Evolutionary conservation across 2,888 invertebrate species (phyloP), one percentile per base, ranked within the genome.

Genomic region (Hyposoter didymator): DNA sequence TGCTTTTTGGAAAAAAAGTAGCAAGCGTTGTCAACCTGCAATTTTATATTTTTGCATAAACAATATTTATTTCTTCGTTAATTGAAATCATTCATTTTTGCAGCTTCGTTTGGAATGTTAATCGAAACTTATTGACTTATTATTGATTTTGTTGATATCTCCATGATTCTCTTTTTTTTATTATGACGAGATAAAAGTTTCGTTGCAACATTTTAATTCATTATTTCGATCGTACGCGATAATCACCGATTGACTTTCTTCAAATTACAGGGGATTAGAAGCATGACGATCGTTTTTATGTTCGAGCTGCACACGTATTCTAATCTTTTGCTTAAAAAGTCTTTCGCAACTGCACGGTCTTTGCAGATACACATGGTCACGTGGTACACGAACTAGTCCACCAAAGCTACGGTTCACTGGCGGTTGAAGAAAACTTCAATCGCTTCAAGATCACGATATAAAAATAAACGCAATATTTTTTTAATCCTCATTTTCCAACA

Each of bases 331-430:
- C 69, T 69, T 17, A 8, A 55, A 62, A 75, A 74, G 62, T 49
- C 64, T 76, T 64, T 76, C 75, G 45, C 35, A 76, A 76, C 49
- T 35, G 43, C 62, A 45, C 74, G 45, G 19, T 32, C 22, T 73
- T 49, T 17, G 66, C 32, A 45, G 14, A 66, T 22, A 69, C 39
- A 28, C n/a, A 19, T 28, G 35, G 59, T 22, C 78, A 62, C 67
- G 78, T 83, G 73, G 59, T 64, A 32, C 72, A 22, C 47, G 69
- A 86, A 84, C 78, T 86, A 80, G 84, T 67, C 75, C 86, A 75
- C 47, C 19, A 22, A 14, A 45, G 81, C 45, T 64, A 86, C 84
- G 84, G 80, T 84, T 43, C 81, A 84, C 75, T 81, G 81, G 19
- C 55, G 28, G 74, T 72, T 32, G 70, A 69, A 67, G 76, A 69